Evolutionary conservation across 2,888 invertebrate species (phyloP).

Genomic region (Gisinianus flammeolus): DNA sequence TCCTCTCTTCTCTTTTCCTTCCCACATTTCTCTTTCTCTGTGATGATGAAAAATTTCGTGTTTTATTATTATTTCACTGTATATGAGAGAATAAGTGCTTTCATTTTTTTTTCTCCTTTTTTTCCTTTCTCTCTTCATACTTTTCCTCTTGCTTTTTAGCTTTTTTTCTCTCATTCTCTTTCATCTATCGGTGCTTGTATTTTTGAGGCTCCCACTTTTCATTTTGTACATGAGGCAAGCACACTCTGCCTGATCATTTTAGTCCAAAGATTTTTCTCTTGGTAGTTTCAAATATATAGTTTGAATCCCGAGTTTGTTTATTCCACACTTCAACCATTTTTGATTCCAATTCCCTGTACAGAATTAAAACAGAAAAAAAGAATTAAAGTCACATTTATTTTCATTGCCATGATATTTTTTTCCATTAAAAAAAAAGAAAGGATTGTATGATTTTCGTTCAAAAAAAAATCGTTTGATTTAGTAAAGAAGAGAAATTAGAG

Average conservation of each 20-base stretch:
- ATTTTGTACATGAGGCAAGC: background rate
- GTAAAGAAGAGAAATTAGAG: no score
- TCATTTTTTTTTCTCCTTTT: background rate
- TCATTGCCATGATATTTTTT: no score
- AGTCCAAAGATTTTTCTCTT: background rate
- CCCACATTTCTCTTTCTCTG: conserved; percentile 3
- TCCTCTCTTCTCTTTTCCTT: background rate
- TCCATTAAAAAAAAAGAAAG: no score
- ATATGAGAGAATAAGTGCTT: background rate
- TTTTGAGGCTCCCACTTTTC: background rate
- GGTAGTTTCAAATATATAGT: no score
- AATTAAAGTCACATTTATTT: no score
- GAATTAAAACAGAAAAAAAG: no score
- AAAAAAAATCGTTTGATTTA: no score
- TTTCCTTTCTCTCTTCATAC: background rate
- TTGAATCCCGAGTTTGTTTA: no score
- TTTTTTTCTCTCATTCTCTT: background rate
- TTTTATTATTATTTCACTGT: conserved; percentile 23
- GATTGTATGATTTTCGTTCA: no score
- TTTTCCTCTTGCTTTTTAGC: background rate
- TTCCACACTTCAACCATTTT: no score
- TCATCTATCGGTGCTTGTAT: background rate
- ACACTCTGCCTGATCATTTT: background rate
- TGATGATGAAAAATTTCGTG: conserved; percentile 32
- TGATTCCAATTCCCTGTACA: no score